Evolutionary conservation across 2,888 invertebrate species (phyloP), one percentile per base, ranked within the genome.

Genomic region (Anodontia alba): DNA sequence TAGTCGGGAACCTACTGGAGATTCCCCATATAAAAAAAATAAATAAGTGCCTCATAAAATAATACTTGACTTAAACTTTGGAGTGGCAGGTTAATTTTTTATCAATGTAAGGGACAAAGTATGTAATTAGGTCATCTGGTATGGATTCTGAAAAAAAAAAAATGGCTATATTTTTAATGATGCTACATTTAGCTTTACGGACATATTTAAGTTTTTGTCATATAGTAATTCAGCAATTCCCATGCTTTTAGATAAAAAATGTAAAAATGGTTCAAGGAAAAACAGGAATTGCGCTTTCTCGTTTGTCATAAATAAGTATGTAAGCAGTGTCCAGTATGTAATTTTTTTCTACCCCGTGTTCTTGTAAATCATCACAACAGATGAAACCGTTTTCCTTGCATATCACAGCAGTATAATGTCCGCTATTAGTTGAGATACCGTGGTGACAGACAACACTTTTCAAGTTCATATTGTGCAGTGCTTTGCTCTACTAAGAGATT

Each of bases 361-460:
- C 7, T 10, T 57, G 29, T 23, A 57, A 7, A 26, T 57, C 57
- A 57, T 57, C 57, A 57, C 57, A 57, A 17, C 57, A 57, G 3
- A 57, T 17, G 29, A 26, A 57, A 26, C 29, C 29, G 10, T 23
- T 26, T 26, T 8, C 57, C 3, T 3, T 26, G 10, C 5, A 17
- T 26, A 57, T 29, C 1, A 57, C 23, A 57, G 57, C 20, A 10
- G 57, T 57, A 17, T 57, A 57, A 29, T 57, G 57, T 1, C 51
- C 57, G 29, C 29, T 57, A 20, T 23, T 10, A 3, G 29, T 17
- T 26, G 57, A 10, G 23, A 26, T 29, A 29, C 57, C 57, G 8
- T 29, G 26, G 29, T 57, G 57, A 29, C 57, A 57, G 20, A 57
- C 57, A 26, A 29, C 57, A 57, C 57, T 57, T 57, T 57, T 57